Evolutionary conservation across 2,888 invertebrate genomes (phyloP).

Genomic region (Drosophila fungiperda): DNA sequence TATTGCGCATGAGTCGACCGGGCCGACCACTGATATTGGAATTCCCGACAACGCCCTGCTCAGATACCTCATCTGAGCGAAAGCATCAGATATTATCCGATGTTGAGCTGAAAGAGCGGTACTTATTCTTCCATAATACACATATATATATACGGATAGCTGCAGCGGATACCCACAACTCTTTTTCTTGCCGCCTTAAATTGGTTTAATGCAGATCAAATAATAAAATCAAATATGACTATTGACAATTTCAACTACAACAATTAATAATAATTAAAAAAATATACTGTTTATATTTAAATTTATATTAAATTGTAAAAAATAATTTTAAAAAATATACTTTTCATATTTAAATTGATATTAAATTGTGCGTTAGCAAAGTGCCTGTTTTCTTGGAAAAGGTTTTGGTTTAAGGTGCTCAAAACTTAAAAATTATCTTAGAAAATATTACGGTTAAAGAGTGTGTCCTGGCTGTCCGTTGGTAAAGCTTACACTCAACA

Average conservation of each 20-base stretch:
- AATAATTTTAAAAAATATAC: not conserved
- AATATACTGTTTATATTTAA: not conserved
- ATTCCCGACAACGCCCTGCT: conserved; percentile 86
- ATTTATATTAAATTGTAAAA: not conserved
- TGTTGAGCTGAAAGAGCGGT: conserved; percentile 93
- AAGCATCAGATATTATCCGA: conserved; percentile 92
- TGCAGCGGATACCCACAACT: not conserved
- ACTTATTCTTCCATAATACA: conserved; percentile 31
- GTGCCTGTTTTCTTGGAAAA: not conserved
- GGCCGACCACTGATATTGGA: conserved; percentile 86
- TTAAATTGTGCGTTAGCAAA: not conserved
- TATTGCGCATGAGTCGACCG: conserved; percentile 95
- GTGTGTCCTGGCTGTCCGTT: not conserved
- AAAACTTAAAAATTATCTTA: not conserved
- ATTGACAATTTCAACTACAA: not conserved
- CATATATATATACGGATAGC: not conserved
- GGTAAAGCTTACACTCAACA: conserved; percentile 1
- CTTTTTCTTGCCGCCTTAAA: not conserved
- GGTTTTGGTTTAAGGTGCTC: not conserved
- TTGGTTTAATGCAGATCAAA: not conserved
- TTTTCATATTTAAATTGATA: not conserved
- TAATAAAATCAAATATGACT: not conserved
- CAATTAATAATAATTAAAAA: not conserved
- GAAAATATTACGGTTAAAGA: not conserved
- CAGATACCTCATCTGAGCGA: conserved; percentile 87